Evolutionary conservation across 2,797 vertebrate species (phyloP), one percentile per base, ranked within the genome.

Genomic region (Eupleurogrammus muticus): DNA sequence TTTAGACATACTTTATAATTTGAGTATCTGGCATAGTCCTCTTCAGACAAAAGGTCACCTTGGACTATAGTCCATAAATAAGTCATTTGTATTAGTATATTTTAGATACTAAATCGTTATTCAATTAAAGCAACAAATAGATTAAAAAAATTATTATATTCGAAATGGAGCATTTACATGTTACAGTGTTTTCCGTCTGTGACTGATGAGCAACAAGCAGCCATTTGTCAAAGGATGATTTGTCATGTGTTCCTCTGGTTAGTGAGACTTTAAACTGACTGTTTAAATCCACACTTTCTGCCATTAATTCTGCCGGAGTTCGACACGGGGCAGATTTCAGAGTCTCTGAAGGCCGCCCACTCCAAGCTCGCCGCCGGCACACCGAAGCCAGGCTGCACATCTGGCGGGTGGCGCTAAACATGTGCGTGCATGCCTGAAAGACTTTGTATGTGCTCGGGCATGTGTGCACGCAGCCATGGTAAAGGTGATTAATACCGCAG

Each of bases 401-500:
- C 89, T 90, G 88, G 60, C 79, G 59, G 71, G 66, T 68, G 75
- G 79, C 77, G 75, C 74, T 57, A 60, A 59, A 77, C 68, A 69
- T 57, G 66, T 67, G 69, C 20, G 48, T 56, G 73, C 13, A 20
- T 57, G 63, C 28, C 52, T 42, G 24, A 32, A 28, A 76, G 63
- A 20, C 35, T 68, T 21, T 67, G 65, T 60, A 40, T 47, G 42
- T 46, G 47, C 24, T 9, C 61, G 68, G 42, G 56, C 53, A 47
- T 46, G 55, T 55, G 40, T 70, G 34, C 35, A 40, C 28, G 9
- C 12, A 17, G 24, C 24, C 21, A 24, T 16, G 57, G 57, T 77
- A 78, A 52, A 81, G 78, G 87, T 91, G 91, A 93, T 90, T 92
- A 89, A 94, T 93, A 84, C 50, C 75, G 82, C 78, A 65, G 70